Conservation (phyloP, 2,888 invertebrate species). For the Pyrrhosoma nymphula region DNA sequence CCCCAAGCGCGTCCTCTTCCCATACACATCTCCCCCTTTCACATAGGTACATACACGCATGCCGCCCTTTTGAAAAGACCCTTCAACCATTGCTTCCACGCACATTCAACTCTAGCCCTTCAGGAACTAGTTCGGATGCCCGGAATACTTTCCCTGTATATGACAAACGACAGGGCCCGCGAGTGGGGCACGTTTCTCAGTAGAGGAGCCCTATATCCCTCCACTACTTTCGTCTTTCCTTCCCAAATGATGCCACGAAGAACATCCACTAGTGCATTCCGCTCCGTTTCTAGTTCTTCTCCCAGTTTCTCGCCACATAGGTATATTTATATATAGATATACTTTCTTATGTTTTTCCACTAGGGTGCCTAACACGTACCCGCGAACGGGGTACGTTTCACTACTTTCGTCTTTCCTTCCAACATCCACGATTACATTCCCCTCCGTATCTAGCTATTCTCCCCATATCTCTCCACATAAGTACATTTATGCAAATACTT, state of each 20-base stretch:
- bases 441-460: background rate
- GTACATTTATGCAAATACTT: background rate
- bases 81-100: background rate
- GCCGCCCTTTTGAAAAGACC: background rate
- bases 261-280: background rate
- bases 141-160: constrained; percentile 30
- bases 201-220: background rate
- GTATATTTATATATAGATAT: background rate
- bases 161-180: constrained; percentile 29
- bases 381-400: too few species aligned
- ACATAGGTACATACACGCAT: background rate
- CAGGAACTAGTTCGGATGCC: background rate
- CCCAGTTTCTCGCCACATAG: too few species aligned
- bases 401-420: background rate
- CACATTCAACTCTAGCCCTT: constrained; percentile 4
- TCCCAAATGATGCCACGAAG: background rate
- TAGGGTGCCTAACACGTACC: background rate
- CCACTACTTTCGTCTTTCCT: background rate
- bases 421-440: background rate
- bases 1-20: background rate
- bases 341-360: background rate
- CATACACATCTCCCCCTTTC: background rate
- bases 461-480: too few species aligned
- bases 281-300: background rate
- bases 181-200: constrained; percentile 43